These are phyloP conservation scores for Lasioglossum lativentre DNA, from an alignment of 2,888 invertebrate species.

Conservation along the genomic window DNA sequence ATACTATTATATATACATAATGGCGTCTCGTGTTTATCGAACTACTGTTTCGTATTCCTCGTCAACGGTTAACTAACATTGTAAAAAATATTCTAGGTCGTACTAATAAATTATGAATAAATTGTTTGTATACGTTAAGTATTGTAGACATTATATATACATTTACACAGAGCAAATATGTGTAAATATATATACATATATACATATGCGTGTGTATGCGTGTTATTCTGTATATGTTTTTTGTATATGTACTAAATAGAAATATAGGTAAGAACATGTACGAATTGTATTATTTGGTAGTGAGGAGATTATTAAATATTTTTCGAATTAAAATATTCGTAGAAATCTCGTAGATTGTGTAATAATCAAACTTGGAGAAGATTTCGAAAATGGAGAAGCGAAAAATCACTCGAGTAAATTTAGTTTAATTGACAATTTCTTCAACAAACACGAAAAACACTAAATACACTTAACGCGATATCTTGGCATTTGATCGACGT, in stretches of 20 bases:
- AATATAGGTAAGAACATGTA: not conserved
- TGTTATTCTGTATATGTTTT: not conserved
- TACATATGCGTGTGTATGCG: not conserved
- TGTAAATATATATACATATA: not conserved
- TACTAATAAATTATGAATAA: not conserved
- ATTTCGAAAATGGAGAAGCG: not conserved
- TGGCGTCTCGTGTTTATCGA: constrained; percentile 49
- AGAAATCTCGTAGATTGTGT: not conserved
- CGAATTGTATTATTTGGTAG: not conserved
- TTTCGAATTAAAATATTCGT: not conserved
- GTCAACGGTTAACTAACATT: not conserved
- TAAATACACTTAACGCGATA: constrained; percentile 43
- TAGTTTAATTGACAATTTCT: constrained; percentile 15
- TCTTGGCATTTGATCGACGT: constrained; percentile 23
- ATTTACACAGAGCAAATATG: not conserved
- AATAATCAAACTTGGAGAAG: not conserved
- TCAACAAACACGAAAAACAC: constrained; percentile 29
- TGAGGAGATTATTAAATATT: not conserved
- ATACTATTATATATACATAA: constrained; percentile 18
- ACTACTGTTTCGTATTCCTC: constrained; percentile 44
- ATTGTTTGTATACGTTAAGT: not conserved
- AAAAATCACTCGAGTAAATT: not conserved
- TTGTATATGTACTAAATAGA: not conserved
- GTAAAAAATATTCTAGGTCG: not conserved
- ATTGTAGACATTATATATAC: not conserved